These are phyloP conservation scores for Himantopus leucocephalus DNA, from an alignment of 2,113 vertebrate species.

Conservation along the genomic window DNA sequence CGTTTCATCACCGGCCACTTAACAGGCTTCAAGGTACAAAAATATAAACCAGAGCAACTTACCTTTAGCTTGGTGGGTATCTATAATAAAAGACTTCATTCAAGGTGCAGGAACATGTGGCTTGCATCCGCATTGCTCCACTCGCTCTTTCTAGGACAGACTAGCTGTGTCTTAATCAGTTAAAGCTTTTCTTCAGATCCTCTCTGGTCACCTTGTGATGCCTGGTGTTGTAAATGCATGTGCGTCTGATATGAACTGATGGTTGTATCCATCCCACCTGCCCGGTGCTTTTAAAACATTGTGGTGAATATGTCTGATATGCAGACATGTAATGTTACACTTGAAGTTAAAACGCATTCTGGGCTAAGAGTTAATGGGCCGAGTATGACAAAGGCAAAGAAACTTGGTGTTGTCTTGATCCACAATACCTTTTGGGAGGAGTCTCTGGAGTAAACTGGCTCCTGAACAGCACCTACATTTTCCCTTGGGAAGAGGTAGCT, in stretches of 20 bases:
- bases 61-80: not conserved
- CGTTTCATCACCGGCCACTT: not conserved
- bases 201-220: not conserved
- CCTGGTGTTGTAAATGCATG: not conserved
- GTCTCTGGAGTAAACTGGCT: not conserved
- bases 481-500: not conserved
- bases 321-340: not conserved
- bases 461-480: not conserved
- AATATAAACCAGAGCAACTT: not conserved
- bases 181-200: not conserved
- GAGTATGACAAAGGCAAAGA: not conserved
- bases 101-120: not conserved
- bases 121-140: fast-evolving
- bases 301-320: not conserved
- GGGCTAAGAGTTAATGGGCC: not conserved
- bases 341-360: not conserved
- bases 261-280: not conserved
- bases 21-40: not conserved
- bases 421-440: not conserved
- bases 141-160: not conserved
- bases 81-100: not conserved
- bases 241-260: not conserved
- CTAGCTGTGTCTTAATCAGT: not conserved
- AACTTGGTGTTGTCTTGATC: not conserved
- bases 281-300: not conserved